Evolutionary conservation across 2,888 invertebrate species (phyloP).

Genomic region (Psococerastis gibbosa): DNA sequence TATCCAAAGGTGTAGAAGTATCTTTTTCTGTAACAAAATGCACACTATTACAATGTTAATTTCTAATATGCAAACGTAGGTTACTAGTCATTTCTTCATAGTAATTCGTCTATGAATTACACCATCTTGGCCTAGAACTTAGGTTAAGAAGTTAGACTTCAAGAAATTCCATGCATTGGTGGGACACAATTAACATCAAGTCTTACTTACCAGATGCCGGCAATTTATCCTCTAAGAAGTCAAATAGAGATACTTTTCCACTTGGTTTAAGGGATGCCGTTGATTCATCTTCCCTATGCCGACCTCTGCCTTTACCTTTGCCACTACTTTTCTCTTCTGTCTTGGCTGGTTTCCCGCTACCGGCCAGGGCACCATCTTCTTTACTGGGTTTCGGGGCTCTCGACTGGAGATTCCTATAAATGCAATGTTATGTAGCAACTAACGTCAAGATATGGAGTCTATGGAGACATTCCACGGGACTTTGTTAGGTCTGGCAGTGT

Average conservation of each 20-base stretch:
- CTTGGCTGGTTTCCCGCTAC: slow-evolving; percentile 14
- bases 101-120: too few relatives aligned
- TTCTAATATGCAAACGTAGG: too few relatives aligned
- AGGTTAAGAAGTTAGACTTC: not conserved
- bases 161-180: too few relatives aligned
- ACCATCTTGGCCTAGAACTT: too few relatives aligned
- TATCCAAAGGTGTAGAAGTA: too few relatives aligned
- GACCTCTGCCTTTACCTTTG: slow-evolving; percentile 21
- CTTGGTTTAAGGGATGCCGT: slow-evolving; percentile 38
- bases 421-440: not conserved
- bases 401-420: slow-evolving; percentile 12
- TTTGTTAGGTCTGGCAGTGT: too few relatives aligned
- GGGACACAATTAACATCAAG: too few relatives aligned
- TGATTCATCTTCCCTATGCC: slow-evolving; percentile 17
- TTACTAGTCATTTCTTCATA: too few relatives aligned
- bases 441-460: not conserved
- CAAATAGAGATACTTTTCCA: slow-evolving; percentile 60
- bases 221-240: slow-evolving; percentile 64
- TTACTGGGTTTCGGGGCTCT: slow-evolving; percentile 16
- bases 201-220: slow-evolving; percentile 26
- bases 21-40: too few relatives aligned
- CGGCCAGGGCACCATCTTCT: slow-evolving; percentile 22
- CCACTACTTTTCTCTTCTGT: slow-evolving; percentile 28
- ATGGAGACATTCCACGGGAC: too few relatives aligned
- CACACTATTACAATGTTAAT: too few relatives aligned